A percentile compares a stretch with the other conserved stretches of the same genome.
These are phyloP conservation scores for Eupsilia transversa DNA, from an alignment of 2,888 invertebrate species.

Conservation along the genomic window DNA sequence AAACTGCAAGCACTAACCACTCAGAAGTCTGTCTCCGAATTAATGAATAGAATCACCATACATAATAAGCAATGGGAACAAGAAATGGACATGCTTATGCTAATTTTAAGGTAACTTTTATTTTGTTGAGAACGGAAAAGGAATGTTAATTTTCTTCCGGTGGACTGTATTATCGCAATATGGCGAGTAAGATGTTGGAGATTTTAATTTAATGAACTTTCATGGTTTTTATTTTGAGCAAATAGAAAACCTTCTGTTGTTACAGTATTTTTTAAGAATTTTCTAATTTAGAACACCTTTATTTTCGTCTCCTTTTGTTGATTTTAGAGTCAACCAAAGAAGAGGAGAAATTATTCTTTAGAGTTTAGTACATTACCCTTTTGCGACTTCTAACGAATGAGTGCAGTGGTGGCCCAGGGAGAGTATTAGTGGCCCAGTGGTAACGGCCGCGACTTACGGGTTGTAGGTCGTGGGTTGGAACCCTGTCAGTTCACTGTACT, in stretches of 20 bases:
- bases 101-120: constrained; percentile 67
- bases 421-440: no score
- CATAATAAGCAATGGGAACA: constrained; percentile 55
- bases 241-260: constrained; percentile 30
- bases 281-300: neutral
- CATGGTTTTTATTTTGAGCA: constrained; percentile 33
- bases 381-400: neutral
- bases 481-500: no score
- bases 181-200: constrained; percentile 44
- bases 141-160: constrained; percentile 67
- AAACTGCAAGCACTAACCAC: constrained; percentile 32
- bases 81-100: constrained; percentile 61
- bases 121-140: constrained; percentile 60
- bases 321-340: no score
- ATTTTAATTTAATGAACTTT: constrained; percentile 60
- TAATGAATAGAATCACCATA: constrained; percentile 63
- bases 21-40: constrained; percentile 46
- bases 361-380: neutral
- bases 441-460: no score
- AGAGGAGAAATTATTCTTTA: no score
- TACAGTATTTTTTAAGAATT: neutral
- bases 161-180: constrained; percentile 63
- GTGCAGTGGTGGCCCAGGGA: no score
- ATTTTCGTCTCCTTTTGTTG: neutral
- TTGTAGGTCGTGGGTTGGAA: no score